Base-by-base conservation (phyloP, 2,797 vertebrate genomes). In the Pipistrellus pipistrellus region DNA sequence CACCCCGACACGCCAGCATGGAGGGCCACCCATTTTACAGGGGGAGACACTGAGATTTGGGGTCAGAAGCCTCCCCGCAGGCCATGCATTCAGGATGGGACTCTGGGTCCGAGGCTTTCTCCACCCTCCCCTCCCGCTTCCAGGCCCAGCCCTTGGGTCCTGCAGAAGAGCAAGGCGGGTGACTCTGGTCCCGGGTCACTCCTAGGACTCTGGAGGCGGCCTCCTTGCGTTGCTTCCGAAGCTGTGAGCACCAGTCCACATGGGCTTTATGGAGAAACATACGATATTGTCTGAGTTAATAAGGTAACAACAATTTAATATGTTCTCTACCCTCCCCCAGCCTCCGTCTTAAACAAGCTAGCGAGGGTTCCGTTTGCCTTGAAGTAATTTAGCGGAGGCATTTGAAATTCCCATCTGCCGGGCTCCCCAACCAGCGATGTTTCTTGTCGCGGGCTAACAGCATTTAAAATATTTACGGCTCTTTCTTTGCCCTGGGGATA, bases 401-500 rank as follows among this genome's bases (percentile, higher is more conserved):
- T 98, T 98, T 95, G 97, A 88, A 97, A 96, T 97, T 96, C 95
- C 90, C 89, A 96, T 97, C 96, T 97, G 90, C 97, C 96, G 92
- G 66, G 59, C 76, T 97, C 94, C 94, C 97, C 94, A 96, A 53
- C 97, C 97, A 93, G 98, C 90, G 20, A 95, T 97, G 96, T 96
- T 97, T 95, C 97, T 97, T 97, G 97, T 98, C 98, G 97, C 96
- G 66, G 44, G 96, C 96, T 97, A 97, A 96, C 94, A 73, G 97
- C 98, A 97, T 97, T 97, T 98, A 90, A 97, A 98, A 98, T 95
- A 97, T 98, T 98, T 97, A 98, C 97, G 96, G 97, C 94, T 69
- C 96, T 94, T 98, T 97, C 97, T 98, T 97, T 97, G 93, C 98
- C 97, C 96, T 13, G 72, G 97, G 96, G 98, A 96, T 97, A 83